Evolutionary conservation across 2,113 vertebrate genomes (phyloP).

Genomic region (Pelodiscus sinensis): DNA sequence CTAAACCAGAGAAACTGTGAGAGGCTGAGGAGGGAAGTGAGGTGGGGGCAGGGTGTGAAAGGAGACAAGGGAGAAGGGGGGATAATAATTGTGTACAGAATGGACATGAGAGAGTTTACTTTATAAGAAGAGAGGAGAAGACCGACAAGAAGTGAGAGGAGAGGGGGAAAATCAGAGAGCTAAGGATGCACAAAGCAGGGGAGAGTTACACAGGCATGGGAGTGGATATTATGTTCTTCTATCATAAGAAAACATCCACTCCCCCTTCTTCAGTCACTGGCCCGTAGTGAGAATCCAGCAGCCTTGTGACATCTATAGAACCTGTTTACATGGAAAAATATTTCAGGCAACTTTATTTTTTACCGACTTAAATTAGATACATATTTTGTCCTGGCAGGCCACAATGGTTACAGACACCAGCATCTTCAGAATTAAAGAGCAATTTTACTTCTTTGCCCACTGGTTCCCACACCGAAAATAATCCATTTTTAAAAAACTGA

Average conservation of each 20-base stretch:
- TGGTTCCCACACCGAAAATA: neutral
- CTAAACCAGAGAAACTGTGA: neutral
- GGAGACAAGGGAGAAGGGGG: neutral
- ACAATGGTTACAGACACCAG: neutral
- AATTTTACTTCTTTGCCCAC: neutral
- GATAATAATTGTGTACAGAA: neutral
- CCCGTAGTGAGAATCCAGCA: neutral
- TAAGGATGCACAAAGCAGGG: neutral
- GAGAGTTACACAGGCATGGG: neutral
- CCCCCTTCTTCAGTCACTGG: neutral
- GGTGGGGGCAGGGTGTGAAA: neutral
- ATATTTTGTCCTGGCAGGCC: neutral
- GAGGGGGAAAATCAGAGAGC: neutral
- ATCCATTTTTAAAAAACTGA: neutral
- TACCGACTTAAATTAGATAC: neutral
- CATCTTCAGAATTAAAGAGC: neutral
- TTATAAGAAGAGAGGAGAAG: neutral
- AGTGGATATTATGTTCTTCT: neutral
- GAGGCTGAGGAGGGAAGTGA: neutral
- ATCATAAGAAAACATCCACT: neutral
- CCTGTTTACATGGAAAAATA: neutral
- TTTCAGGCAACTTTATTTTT: neutral
- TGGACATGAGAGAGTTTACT: neutral
- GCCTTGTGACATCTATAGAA: neutral
- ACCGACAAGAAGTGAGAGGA: neutral